Conservation (phyloP, 2,888 invertebrate genomes). For the Drosophila helvetica region DNA sequence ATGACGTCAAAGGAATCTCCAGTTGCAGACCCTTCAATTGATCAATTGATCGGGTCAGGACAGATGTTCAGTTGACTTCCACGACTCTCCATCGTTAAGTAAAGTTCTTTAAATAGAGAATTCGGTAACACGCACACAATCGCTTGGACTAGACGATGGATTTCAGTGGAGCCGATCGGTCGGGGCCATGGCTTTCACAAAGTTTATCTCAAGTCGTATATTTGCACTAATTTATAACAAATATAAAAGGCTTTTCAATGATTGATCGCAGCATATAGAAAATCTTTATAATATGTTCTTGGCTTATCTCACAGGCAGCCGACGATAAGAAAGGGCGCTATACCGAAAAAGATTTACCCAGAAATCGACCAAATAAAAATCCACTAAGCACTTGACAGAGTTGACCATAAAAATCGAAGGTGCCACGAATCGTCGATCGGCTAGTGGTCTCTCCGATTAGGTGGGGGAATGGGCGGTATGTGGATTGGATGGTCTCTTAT, state of each 20-base stretch:
- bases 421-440: conserved; percentile 20
- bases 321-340: conserved; percentile 36
- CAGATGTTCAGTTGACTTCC: neutral
- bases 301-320: conserved; percentile 34
- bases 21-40: conserved; percentile 21
- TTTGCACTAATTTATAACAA: conserved; percentile 68
- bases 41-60: conserved; percentile 15
- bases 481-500: conserved; percentile 21
- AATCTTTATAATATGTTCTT: conserved; percentile 28
- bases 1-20: conserved; percentile 39
- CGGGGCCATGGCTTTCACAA: conserved; percentile 45
- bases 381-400: conserved; percentile 35
- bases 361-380: conserved; percentile 36
- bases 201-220: conserved; percentile 63
- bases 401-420: conserved; percentile 28
- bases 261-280: conserved; percentile 57
- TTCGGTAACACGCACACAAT: neutral
- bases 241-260: conserved; percentile 63
- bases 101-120: conserved; percentile 28
- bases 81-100: conserved; percentile 1
- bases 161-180: conserved; percentile 11
- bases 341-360: conserved; percentile 46
- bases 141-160: conserved; percentile 1
- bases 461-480: neutral
- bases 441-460: conserved; percentile 11